These are phyloP conservation scores for Plagiodera versicolora DNA, from an alignment of 2,888 invertebrate species.

Conservation along the genomic window DNA sequence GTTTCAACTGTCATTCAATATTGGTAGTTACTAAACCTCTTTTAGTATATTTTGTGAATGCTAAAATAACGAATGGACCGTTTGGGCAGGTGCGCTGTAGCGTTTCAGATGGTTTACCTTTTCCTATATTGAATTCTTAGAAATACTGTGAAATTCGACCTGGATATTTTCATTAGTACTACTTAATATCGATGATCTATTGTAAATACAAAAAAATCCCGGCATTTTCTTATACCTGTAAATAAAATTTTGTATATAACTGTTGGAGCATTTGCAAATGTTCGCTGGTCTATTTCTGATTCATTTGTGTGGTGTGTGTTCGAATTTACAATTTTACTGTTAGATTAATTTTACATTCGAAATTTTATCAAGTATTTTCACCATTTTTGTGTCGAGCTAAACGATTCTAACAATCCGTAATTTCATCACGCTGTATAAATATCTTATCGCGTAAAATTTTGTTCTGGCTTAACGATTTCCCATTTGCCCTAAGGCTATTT, in stretches of 20 bases:
- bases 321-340: not conserved
- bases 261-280: not conserved
- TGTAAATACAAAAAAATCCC: conserved; percentile 13
- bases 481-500: not conserved
- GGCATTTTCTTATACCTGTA: conserved; percentile 6
- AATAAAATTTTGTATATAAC: conserved; percentile 7
- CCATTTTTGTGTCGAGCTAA: not conserved
- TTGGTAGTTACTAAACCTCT: not conserved
- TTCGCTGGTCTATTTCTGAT: not conserved
- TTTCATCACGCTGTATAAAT: not conserved
- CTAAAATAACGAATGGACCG: not conserved
- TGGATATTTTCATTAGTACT: not conserved
- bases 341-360: not conserved
- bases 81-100: not conserved
- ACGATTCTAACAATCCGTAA: no score
- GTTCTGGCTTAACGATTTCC: not conserved
- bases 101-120: not conserved
- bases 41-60: not conserved
- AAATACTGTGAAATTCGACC: not conserved
- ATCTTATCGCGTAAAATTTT: not conserved
- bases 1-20: not conserved
- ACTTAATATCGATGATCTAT: not conserved
- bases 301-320: not conserved
- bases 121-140: no score
- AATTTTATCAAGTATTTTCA: not conserved